Evolutionary conservation across 2,113 vertebrate genomes (phyloP), one percentile per base, ranked within the genome.

Genomic region (Anguilla rostrata): DNA sequence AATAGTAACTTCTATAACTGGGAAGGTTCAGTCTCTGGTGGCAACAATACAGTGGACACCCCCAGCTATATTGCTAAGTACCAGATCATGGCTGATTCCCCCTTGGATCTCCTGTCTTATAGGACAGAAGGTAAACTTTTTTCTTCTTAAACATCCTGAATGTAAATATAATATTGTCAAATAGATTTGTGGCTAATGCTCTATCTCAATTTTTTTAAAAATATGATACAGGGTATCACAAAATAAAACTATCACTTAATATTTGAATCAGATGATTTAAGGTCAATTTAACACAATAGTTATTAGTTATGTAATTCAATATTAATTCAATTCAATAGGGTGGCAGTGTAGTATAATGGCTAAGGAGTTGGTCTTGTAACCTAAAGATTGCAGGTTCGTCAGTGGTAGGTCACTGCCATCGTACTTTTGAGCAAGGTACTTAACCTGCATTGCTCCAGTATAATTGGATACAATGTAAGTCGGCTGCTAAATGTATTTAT

Each of bases 1-100:
- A 92, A 96, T 88, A 98, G 95, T 95, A 99, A 98, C 92, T 92
- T 94, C 88, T 99, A 98, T 90, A 96, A 97, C 86, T 98, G 96
- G 97, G 96, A 97, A 0, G 95, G 93, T 20, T 92, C 88, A 0
- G 94, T 93, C 43, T 94, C 90, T 2, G 94, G 94, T 26, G 97
- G 95, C 39, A 97, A 98, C 91, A 95, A 92, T 86, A 95, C 94
- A 11, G 94, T 16, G 81, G 90, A 85, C 40, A 92, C 80, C 78
- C 88, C 88, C 18, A 87, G 89, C 29, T 89, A 96, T 39, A 88
- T 87, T 88, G 91, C 95, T 40, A 93, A 90, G 49, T 97, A 97
- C 46, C 91, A 81, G 8, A 56, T 95, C 2, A 93, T 90, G 0
- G 96, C 96, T 81, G 93, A 96, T 26, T 95, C 96, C 8, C 90